Evolutionary conservation across 2,797 vertebrate species (phyloP).

Genomic region (Potorous gilbertii): DNA sequence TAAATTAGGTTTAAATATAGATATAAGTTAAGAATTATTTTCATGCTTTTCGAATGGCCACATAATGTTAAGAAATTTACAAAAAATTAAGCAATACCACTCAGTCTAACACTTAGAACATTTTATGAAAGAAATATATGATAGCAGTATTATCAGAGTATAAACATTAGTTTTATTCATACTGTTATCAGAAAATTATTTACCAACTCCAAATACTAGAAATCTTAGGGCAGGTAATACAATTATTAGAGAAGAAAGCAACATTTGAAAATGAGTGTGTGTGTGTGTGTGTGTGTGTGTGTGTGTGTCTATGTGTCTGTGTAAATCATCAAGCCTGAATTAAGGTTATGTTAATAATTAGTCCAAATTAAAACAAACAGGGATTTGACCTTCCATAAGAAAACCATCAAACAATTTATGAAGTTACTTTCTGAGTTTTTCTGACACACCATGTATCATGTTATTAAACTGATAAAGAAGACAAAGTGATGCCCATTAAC

Average conservation of each 20-base stretch:
- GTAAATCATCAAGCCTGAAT: conserved; percentile 25
- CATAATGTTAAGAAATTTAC: not conserved
- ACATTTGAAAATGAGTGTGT: not conserved
- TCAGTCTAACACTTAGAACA: not conserved
- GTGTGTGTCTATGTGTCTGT: no score
- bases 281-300: no score
- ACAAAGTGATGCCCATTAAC: not conserved
- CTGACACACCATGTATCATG: not conserved
- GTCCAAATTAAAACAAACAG: conserved; percentile 48
- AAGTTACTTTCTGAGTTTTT: conserved; percentile 45
- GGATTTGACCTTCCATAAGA: conserved; percentile 2
- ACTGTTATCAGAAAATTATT: not conserved
- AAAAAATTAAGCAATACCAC: not conserved
- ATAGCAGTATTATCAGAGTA: not conserved
- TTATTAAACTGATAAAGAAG: not conserved
- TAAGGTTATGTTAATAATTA: conserved; percentile 32
- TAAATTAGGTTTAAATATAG: conserved; percentile 17
- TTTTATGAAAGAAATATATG: not conserved
- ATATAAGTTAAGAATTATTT: conserved; percentile 14
- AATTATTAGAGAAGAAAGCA: conserved; percentile 11
- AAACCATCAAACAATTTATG: conserved; percentile 34
- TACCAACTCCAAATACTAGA: not conserved
- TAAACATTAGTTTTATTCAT: not conserved
- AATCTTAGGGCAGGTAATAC: not conserved
- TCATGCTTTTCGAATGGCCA: conserved; percentile 32